Evolutionary conservation across 2,113 vertebrate species (phyloP).

Genomic region (Pseudonaja textilis): DNA sequence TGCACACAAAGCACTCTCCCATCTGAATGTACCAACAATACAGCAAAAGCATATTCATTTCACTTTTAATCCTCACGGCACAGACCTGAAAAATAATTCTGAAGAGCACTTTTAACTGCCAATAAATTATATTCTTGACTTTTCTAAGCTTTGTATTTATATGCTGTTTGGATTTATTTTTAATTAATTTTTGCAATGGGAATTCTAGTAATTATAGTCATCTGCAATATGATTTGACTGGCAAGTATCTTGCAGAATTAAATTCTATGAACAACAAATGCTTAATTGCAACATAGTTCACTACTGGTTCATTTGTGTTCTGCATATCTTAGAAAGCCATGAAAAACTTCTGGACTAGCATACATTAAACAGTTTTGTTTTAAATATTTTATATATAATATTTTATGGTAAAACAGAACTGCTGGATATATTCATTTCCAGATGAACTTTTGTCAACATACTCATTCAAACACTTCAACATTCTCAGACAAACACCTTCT

Average conservation of each 20-base stretch:
- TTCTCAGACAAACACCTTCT: neutral
- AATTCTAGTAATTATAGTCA: slow-evolving; percentile 8
- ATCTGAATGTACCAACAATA: neutral
- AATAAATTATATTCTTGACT: slow-evolving; percentile 9
- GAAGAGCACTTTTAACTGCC: slow-evolving; percentile 14
- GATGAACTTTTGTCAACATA: neutral
- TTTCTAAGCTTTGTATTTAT: neutral
- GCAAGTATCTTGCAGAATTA: slow-evolving; percentile 22
- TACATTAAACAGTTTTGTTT: neutral
- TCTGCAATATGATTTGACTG: slow-evolving; percentile 13
- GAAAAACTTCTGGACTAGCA: neutral
- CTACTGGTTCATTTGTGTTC: neutral
- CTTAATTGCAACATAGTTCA: neutral
- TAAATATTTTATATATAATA: neutral
- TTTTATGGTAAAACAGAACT: slow-evolving; percentile 1
- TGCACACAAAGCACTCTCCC: neutral
- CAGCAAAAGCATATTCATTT: neutral
- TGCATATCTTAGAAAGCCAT: neutral
- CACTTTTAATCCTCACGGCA: neutral
- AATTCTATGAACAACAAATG: slow-evolving; percentile 19
- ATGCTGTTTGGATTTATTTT: neutral
- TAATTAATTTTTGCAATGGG: slow-evolving; percentile 30
- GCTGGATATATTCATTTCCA: rapidly evolving
- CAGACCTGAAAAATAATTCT: neutral
- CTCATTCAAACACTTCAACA: neutral